Evolutionary conservation across 2,888 invertebrate species (phyloP), one percentile per base, ranked within the genome.

Genomic region (Tinea semifulvella): DNA sequence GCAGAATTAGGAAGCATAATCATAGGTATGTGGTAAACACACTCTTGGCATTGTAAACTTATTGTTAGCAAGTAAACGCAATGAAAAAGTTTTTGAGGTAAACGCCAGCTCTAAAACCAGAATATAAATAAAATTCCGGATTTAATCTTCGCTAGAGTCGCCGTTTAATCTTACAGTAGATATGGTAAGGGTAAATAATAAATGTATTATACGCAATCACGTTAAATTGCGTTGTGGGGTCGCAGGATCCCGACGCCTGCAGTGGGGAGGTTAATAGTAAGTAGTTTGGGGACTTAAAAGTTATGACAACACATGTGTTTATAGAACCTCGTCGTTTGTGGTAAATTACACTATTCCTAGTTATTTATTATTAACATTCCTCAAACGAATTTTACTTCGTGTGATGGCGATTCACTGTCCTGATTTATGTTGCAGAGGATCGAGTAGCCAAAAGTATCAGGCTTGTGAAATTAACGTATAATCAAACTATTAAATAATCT

Each of bases 121-220:
- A 75, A 75, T 73, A 66, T 68, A 69, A 73, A 75, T 75, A 75
- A 76, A 77, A 75, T 70, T 68, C 74, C 58, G 70, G 72, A 72
- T 75, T 79, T 76, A 77, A 77, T 77, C 76, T 77, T 65, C 66
- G 64, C 63, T 63, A 70, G 70, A 75, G 71, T 72, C 64, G 61
- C 65, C 66, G 65, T 71, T 79, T 76, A 79, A 76, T 77, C 73
- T 77, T 72, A 65, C 68, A 68, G 62, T 63, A 68, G 71, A 74
- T 74, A 75, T 71, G 65, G 72, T 64, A 61, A 60, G 61, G 59
- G 65, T 73, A 66, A 76, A 79, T 79, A 76, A 71, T 76, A 73
- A 71, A 77, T 77, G 65, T 62, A 62, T 68, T 60, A 61, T 65
- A 67, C 64, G 65, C 68, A 68, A 74, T 71, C 65, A 67, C 59